phyloP scores from a whole-genome alignment of 2,888 invertebrate genomes.

The Ellobium chinense region DNA sequence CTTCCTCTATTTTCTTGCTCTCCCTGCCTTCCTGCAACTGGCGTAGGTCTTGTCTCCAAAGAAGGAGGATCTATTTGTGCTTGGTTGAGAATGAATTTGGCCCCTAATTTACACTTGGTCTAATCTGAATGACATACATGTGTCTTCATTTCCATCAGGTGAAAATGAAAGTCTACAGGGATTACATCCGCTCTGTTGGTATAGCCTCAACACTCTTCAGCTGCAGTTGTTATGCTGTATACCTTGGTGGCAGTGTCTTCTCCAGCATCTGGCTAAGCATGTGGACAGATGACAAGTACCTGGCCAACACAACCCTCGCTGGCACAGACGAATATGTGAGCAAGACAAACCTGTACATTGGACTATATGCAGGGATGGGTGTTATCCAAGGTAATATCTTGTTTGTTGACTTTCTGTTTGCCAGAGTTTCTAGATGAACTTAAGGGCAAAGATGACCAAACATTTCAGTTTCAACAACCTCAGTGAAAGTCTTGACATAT shows the following conservation, averaged over 20 bases:
- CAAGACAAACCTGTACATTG: constrained; percentile 39
- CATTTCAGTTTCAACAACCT: too few species aligned
- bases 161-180: constrained; percentile 23
- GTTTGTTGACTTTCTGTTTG: neutral
- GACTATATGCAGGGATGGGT: constrained; percentile 38
- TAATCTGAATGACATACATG: too few species aligned
- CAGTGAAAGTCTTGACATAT: too few species aligned
- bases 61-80: too few species aligned
- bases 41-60: too few species aligned
- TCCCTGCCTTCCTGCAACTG: too few species aligned
- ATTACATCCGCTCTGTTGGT: constrained; percentile 31
- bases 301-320: constrained; percentile 32
- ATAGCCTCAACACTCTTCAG: constrained; percentile 20
- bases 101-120: too few species aligned
- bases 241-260: constrained; percentile 20
- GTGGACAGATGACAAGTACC: constrained; percentile 41
- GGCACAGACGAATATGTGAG: constrained; percentile 24
- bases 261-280: constrained; percentile 36
- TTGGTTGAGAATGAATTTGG: too few species aligned
- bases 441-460: too few species aligned
- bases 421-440: too few species aligned
- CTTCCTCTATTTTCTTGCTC: too few species aligned
- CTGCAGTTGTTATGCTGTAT: neutral
- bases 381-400: constrained; percentile 34
- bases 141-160: too few species aligned